Evolutionary conservation across 2,113 vertebrate species (phyloP), one percentile per base, ranked within the genome.

Genomic region (Hypocryptadius cinnamomeus): DNA sequence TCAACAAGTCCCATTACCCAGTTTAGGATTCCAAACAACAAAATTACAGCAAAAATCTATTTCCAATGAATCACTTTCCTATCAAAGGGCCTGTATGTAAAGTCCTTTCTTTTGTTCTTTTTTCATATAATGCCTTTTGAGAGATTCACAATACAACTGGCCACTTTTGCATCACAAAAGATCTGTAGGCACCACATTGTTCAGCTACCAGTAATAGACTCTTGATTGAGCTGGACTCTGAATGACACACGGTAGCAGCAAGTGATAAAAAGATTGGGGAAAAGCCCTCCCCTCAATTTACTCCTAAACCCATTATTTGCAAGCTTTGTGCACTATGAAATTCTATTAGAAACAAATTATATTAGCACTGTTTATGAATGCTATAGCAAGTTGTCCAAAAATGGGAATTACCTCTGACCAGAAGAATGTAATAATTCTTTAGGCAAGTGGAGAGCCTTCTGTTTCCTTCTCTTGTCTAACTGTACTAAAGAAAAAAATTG

Each of bases 101-200:
- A 91, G 71, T 87, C 54, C 66, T 45, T 92, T 87, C 57, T 70
- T 69, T 86, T 39, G 4, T 71, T 48, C 10, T 92, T 89, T 72
- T 81, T 64, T 64, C 42, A 51, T 76, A 76, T 63, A 86, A 87
- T 23, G 90, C 79, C 85, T 94, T 94, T 95, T 92, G 92, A 97
- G 94, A 96, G 44, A 35, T 2, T 31, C 44, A 91, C 83, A 96
- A 85, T 96, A 80, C 69, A 90, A 90, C 83, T 93, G 76, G 64
- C 59, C 85, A 73, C 59, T 94, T 73, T 96, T 90, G 91, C 96
- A 92, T 89, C 65, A 96, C 93, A 97, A 92, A 82, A 95, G 83
- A 90, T 65, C 92, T 78, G 92, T 83, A 85, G 95, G 93, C 93
- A 76, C 80, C 93, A 92, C 93, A 95, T 93, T 96, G 92, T 96